Evolutionary conservation across 2,888 invertebrate genomes (phyloP).

Genomic region (Colostygia pectinataria): DNA sequence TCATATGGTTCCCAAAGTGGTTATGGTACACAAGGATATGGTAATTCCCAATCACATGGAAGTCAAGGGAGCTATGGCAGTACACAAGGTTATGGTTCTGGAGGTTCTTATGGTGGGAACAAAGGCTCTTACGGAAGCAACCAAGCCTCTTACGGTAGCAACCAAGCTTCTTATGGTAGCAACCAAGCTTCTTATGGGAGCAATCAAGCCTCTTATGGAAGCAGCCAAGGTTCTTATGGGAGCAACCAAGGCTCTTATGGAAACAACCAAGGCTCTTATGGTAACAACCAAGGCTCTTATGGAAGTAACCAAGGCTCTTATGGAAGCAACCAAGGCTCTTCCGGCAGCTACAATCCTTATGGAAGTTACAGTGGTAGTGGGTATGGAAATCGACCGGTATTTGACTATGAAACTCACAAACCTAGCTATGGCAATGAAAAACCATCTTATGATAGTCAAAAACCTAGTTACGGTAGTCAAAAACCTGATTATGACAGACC

Average conservation of each 20-base stretch:
- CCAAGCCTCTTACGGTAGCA: constrained; percentile 10
- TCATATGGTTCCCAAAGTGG: constrained; percentile 4
- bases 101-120: constrained; percentile 10
- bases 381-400: constrained; percentile 19
- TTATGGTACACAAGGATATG: constrained; percentile 1
- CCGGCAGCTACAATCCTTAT: constrained; percentile 3
- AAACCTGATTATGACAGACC: constrained; percentile 23
- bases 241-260: constrained; percentile 11
- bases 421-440: constrained; percentile 23
- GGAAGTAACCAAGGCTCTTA: constrained; percentile 1
- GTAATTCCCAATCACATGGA: constrained; percentile 1
- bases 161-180: constrained; percentile 8
- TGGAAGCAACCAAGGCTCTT: constrained; percentile 11
- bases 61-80: constrained; percentile 15
- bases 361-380: constrained; percentile 17
- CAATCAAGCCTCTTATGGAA: constrained; percentile 6
- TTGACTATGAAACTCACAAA: constrained; percentile 19
- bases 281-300: neutral
- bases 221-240: constrained; percentile 11
- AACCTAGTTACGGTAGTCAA: constrained; percentile 25
- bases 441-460: constrained; percentile 21
- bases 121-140: constrained; percentile 12
- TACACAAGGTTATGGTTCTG: constrained; percentile 8
- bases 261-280: constrained; percentile 6
- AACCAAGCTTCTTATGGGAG: neutral